Conservation (phyloP, 2,797 vertebrate species). For the Etheostoma perlongum region DNA sequence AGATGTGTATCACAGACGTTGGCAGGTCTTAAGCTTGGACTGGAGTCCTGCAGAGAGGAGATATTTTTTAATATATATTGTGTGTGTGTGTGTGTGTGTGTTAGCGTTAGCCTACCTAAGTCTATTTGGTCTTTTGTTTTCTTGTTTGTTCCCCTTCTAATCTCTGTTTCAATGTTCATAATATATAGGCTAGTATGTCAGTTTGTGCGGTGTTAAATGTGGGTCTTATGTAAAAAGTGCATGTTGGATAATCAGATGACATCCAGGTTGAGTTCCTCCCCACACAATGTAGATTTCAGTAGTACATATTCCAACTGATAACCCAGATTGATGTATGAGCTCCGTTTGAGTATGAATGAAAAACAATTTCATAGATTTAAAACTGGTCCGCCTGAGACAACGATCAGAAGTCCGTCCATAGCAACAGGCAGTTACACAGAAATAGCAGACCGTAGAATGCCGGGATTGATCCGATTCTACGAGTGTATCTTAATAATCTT, state of each 20-base stretch:
- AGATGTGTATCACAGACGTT: slow-evolving; percentile 49
- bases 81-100: slow-evolving; percentile 1
- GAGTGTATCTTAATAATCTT: too few species aligned
- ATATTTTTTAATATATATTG: slow-evolving; percentile 13
- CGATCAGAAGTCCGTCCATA: too few species aligned
- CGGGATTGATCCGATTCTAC: too few species aligned
- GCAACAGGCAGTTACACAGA: too few species aligned
- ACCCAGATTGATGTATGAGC: slow-evolving; percentile 6
- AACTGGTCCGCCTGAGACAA: too few species aligned
- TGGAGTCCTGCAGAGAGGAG: slow-evolving; percentile 27
- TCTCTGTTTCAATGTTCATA: slow-evolving; percentile 2
- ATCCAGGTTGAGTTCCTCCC: slow-evolving; percentile 23
- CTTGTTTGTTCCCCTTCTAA: background rate
- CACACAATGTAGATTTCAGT: slow-evolving; percentile 41
- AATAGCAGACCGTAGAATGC: too few species aligned
- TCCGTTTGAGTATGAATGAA: too few species aligned
- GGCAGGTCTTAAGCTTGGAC: slow-evolving; percentile 16
- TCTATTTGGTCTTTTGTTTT: slow-evolving; percentile 19
- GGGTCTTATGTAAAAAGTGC: slow-evolving; percentile 21
- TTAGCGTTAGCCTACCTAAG: background rate
- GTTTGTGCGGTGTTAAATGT: background rate
- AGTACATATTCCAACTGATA: slow-evolving; percentile 12
- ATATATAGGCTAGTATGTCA: slow-evolving; percentile 12
- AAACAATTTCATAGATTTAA: too few species aligned
- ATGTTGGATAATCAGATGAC: slow-evolving; percentile 35